These are phyloP conservation scores for Diabrotica undecimpunctata DNA, from an alignment of 1,140 invertebrate genomes.

Conservation along the genomic window DNA sequence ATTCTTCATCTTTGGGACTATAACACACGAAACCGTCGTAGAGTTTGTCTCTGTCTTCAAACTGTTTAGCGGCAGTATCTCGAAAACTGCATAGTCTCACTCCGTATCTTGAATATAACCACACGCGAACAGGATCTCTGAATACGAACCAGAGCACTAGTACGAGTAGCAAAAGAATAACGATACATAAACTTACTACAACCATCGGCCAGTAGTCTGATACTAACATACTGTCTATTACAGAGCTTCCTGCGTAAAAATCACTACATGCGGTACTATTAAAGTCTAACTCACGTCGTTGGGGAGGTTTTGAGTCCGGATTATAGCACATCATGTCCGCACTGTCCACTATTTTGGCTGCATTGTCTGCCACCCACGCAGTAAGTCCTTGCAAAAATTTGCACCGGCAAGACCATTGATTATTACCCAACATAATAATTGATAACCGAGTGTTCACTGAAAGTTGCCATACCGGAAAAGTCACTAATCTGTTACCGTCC, in stretches of 20 bases:
- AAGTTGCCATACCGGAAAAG: conserved; percentile 81
- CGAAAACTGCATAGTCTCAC: conserved; percentile 68
- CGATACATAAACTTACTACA: conserved; percentile 70
- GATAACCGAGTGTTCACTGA: conserved; percentile 65
- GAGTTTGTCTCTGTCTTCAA: conserved; percentile 76
- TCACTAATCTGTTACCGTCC: conserved; percentile 78
- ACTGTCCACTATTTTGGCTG: conserved; percentile 73
- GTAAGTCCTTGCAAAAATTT: conserved; percentile 83
- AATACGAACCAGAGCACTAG: conserved; percentile 78
- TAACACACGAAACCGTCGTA: conserved; percentile 93
- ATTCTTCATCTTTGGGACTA: conserved; percentile 87
- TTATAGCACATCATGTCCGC: conserved; percentile 77
- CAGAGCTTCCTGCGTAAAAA: conserved; percentile 76
- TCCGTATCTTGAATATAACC: conserved; percentile 84
- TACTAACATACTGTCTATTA: conserved; percentile 77
- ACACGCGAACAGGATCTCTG: conserved; percentile 77
- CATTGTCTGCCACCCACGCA: conserved; percentile 77
- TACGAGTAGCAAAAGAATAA: conserved; percentile 68
- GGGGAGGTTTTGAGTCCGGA: conserved; percentile 66
- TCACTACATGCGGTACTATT: conserved; percentile 79
- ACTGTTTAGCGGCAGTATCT: conserved; percentile 50
- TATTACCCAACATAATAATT: conserved; percentile 71
- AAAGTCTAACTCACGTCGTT: conserved; percentile 71
- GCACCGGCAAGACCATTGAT: conserved; percentile 87
- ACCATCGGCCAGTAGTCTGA: conserved; percentile 83